Conservation (phyloP, 2,888 invertebrate species). For the Heliconius charithonia region DNA sequence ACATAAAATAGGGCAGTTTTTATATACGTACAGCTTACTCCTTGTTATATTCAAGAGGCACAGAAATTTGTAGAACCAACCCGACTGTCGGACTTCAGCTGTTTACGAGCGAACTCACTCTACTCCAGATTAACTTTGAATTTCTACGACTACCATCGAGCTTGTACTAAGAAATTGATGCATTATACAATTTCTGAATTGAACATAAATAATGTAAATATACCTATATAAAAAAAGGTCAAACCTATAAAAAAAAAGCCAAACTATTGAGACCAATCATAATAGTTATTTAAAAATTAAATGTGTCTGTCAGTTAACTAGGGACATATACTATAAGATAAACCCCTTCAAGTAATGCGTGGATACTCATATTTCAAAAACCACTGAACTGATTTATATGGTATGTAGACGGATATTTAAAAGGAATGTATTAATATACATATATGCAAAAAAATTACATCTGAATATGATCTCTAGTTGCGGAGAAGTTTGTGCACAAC, state of each 20-base stretch:
- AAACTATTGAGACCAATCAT: no score
- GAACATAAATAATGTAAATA: background rate
- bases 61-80: constrained; percentile 20
- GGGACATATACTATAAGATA: background rate
- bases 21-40: background rate
- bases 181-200: no score
- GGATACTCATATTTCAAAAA: background rate
- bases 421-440: no score
- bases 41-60: constrained; percentile 6
- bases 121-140: constrained; percentile 45
- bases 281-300: no score
- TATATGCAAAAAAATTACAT: no score
- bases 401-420: background rate
- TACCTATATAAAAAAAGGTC: no score
- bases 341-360: background rate
- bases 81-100: constrained; percentile 68
- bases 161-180: constrained; percentile 25
- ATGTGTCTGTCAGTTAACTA: background rate
- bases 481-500: no score
- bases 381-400: background rate
- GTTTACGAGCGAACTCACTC: constrained; percentile 50
- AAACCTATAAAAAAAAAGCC: background rate
- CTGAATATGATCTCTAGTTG: no score
- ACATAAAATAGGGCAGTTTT: background rate
- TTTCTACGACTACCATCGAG: constrained; percentile 41